Percentiles rank a stretch among this genome's conserved stretches.
Conservation (phyloP, 2,888 invertebrate genomes). For the Osmoderma eremita region DNA sequence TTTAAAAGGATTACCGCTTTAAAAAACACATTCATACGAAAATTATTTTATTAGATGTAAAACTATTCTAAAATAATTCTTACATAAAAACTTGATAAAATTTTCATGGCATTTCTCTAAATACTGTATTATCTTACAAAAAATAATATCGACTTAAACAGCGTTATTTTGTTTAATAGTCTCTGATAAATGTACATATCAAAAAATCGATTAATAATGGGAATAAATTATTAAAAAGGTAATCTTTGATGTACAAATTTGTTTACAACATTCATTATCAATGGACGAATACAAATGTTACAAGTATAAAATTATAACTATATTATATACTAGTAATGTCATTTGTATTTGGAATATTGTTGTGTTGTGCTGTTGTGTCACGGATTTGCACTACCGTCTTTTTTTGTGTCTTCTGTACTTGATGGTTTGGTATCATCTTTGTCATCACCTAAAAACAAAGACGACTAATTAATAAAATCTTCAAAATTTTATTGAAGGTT, state of each 20-base stretch:
- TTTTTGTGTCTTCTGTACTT: slow-evolving; percentile 74
- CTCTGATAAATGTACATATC: slow-evolving; percentile 37
- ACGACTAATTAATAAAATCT: slow-evolving; percentile 36
- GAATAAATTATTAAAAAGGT: slow-evolving; percentile 39
- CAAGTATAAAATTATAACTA: slow-evolving; percentile 41
- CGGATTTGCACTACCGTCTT: slow-evolving; percentile 73
- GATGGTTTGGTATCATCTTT: slow-evolving; percentile 71
- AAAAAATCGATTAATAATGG: slow-evolving; percentile 24
- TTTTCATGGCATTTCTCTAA: slow-evolving; percentile 27
- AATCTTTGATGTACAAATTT: slow-evolving; percentile 25
- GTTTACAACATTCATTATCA: slow-evolving; percentile 32
- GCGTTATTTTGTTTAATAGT: slow-evolving; percentile 22
- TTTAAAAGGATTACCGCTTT: too few relatives aligned
- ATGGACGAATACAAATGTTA: slow-evolving; percentile 41
- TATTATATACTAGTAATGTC: slow-evolving; percentile 43
- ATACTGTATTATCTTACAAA: slow-evolving; percentile 32
- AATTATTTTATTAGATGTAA: slow-evolving; percentile 39
- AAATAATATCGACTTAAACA: slow-evolving; percentile 37
- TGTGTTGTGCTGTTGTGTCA: slow-evolving; percentile 63
- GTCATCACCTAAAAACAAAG: slow-evolving; percentile 67
- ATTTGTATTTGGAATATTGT: slow-evolving; percentile 54
- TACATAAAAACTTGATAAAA: slow-evolving; percentile 30
- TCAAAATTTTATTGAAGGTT: background rate
- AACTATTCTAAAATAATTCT: slow-evolving; percentile 39
- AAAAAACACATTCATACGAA: slow-evolving; percentile 10